Evolutionary conservation across 2,888 invertebrate genomes (phyloP).

Genomic region (Pocota personata): DNA sequence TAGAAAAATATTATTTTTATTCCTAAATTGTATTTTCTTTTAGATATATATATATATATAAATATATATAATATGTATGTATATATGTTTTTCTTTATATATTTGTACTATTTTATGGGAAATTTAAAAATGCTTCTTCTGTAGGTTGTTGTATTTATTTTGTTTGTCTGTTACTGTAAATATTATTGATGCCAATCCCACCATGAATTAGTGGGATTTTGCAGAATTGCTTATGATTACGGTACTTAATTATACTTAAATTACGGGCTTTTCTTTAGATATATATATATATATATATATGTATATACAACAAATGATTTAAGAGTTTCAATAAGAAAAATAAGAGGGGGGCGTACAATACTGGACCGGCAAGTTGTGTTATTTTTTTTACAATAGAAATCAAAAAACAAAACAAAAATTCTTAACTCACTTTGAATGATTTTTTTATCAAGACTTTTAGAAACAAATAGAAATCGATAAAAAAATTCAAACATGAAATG

Average conservation of each 20-base stretch:
- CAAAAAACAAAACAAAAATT: neutral
- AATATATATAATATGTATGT: conserved; percentile 47
- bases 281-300: too few relatives aligned
- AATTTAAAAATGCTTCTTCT: conserved; percentile 59
- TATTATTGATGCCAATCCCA: conserved; percentile 25
- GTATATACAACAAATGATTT: conserved; percentile 41
- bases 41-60: conserved; percentile 72
- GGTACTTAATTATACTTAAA: conserved; percentile 19
- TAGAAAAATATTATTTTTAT: conserved; percentile 63
- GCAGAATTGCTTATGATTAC: conserved; percentile 16
- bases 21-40: conserved; percentile 57
- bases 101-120: conserved; percentile 71
- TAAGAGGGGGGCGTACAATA: conserved; percentile 74
- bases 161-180: conserved; percentile 42
- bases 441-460: conserved; percentile 45
- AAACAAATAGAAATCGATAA: conserved; percentile 36
- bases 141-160: conserved; percentile 59
- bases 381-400: conserved; percentile 41
- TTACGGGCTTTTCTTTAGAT: conserved; percentile 20
- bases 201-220: neutral
- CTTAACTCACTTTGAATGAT: neutral
- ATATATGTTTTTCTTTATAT: conserved; percentile 39
- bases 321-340: neutral
- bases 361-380: conserved; percentile 79
- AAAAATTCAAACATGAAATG: conserved; percentile 35